These are phyloP conservation scores for Scrobipalpa atriplicella DNA, from an alignment of 2,888 invertebrate species.

Conservation along the genomic window DNA sequence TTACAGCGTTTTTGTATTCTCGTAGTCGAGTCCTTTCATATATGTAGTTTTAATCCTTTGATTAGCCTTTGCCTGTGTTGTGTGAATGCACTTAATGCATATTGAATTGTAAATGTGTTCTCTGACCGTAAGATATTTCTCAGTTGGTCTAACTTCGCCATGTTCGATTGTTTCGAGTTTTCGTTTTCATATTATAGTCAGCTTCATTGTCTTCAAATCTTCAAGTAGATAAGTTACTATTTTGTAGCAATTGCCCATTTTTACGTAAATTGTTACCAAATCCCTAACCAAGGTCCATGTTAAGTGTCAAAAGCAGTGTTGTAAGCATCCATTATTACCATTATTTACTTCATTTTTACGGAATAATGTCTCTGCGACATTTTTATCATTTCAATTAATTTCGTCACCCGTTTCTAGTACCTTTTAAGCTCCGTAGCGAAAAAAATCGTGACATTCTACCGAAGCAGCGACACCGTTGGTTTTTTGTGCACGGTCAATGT, in stretches of 20 bases:
- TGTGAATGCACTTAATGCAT: no score
- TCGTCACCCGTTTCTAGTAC: conserved; percentile 16
- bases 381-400: no score
- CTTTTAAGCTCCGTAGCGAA: background rate
- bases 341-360: background rate
- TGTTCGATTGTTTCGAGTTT: background rate
- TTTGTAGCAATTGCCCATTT: background rate
- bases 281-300: background rate
- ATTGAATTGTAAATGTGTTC: no score
- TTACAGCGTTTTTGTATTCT: no score
- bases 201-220: background rate
- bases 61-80: no score
- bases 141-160: no score
- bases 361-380: no score
- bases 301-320: background rate
- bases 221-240: background rate
- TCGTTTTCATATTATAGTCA: no score
- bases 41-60: no score
- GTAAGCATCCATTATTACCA: background rate
- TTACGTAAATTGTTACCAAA: conserved; percentile 5
- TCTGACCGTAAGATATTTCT: no score
- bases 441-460: conserved; percentile 48
- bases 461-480: conserved; percentile 40
- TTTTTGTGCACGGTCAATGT: conserved; percentile 57
- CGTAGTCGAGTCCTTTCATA: no score